A percentile compares a stretch with the other conserved stretches of the same genome.
Evolutionary conservation across 2,113 vertebrate species (phyloP).

Genomic region (Neolamprologus longior): DNA sequence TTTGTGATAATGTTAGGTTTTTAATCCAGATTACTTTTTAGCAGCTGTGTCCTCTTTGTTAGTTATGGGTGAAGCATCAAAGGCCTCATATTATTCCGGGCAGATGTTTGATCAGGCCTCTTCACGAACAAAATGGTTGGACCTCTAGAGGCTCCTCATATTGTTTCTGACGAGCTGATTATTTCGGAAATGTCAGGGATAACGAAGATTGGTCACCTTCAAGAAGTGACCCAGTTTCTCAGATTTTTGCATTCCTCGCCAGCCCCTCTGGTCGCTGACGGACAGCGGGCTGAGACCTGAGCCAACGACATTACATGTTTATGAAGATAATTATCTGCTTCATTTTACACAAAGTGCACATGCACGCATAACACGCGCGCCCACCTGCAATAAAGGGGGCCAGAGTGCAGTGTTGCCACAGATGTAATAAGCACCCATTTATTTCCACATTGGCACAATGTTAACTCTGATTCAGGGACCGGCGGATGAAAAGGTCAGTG

Average conservation of each 20-base stretch:
- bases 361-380: neutral
- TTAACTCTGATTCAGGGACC: slow-evolving; percentile 44
- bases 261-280: neutral
- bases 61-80: neutral
- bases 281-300: neutral
- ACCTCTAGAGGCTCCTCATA: neutral
- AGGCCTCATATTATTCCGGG: neutral
- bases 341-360: neutral
- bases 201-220: slow-evolving; percentile 45
- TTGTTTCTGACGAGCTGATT: slow-evolving; percentile 21
- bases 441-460: slow-evolving; percentile 46
- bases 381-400: neutral
- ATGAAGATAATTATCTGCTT: neutral
- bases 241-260: slow-evolving; percentile 1
- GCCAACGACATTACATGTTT: neutral
- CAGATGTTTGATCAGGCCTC: neutral
- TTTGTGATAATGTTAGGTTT: neutral
- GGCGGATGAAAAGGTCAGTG: slow-evolving; percentile 53
- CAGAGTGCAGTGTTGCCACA: slow-evolving; percentile 22
- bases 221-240: slow-evolving; percentile 16
- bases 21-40: slow-evolving; percentile 5
- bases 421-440: slow-evolving; percentile 52
- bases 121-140: slow-evolving; percentile 1
- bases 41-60: neutral
- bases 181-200: slow-evolving; percentile 37